Evolutionary conservation across 2,113 vertebrate genomes (phyloP), one percentile per base, ranked within the genome.

Genomic region (Alligator sinensis): DNA sequence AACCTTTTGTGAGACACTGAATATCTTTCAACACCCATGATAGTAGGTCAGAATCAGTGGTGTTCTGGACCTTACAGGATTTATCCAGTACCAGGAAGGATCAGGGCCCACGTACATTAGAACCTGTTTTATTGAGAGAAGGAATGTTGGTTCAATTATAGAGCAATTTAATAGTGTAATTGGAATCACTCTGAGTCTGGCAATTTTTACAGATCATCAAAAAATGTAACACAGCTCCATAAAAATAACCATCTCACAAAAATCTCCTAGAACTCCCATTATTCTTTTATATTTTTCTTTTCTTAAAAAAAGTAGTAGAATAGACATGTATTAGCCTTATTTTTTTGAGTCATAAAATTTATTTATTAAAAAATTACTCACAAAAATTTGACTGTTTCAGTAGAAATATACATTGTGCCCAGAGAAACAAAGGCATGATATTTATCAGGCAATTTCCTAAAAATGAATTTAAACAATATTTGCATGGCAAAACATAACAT

Each of bases 151-250:
- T 86, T 95, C 89, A 97, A 94, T 97, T 95, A 94, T 22, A 95
- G 92, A 94, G 84, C 91, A 95, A 97, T 93, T 97, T 96, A 94
- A 97, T 92, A 27, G 6, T 87, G 91, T 95, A 97, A 97, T 95
- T 92, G 87, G n/a, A 85, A 97, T 95, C 86, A 90, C 82, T 91
- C 77, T 92, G 86, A 93, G 77, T 57, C 80, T 90, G 72, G 63
- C 93, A 72, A 86, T 77, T 96, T 97, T 96, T 96, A 96, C 24
- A 77, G 86, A 96, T 82, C 59, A 87, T 93, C 80, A 95, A 90
- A 96, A 97, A 95, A 81, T 30, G 92, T 92, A 95, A 61, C 1
- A 27, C 59, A 87, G 16, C 13, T 94, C 62, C 75, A 55, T 91
- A 83, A 22, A 93, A 87, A 93, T 15, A 6, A 61, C 15, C 2